Conservation (phyloP, 2,888 invertebrate species). For the Erebia epiphron region DNA sequence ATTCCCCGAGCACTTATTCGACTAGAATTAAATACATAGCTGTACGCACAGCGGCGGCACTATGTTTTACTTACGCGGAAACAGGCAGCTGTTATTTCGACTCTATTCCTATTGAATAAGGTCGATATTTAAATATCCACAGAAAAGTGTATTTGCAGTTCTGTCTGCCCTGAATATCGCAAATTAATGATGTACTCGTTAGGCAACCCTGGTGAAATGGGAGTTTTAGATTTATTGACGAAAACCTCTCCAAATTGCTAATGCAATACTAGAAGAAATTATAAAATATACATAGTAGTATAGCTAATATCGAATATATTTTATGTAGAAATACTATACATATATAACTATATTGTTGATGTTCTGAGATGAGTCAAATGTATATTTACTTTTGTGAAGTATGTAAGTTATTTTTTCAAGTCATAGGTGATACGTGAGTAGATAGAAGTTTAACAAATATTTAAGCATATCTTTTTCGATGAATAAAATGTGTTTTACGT, state of each 20-base stretch:
- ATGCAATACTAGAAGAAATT: neutral
- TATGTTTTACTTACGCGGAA: too few species aligned
- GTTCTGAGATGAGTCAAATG: constrained; percentile 36
- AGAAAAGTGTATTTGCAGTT: neutral
- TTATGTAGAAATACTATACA: constrained; percentile 24
- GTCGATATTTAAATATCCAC: too few species aligned
- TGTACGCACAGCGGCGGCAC: too few species aligned
- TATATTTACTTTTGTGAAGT: constrained; percentile 42
- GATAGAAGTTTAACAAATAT: constrained; percentile 36
- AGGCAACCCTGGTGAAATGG: neutral
- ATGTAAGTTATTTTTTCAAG: constrained; percentile 43
- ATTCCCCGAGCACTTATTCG: too few species aligned
- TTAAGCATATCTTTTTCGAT: constrained; percentile 25
- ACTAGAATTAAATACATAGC: too few species aligned
- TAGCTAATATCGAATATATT: constrained; percentile 32
- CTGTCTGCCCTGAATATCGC: too few species aligned
- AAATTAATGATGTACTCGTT: neutral
- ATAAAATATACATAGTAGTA: constrained; percentile 11
- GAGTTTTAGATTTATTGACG: neutral
- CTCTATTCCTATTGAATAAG: too few species aligned
- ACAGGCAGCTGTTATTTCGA: too few species aligned
- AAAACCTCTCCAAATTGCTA: neutral
- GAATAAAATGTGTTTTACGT: constrained; percentile 3
- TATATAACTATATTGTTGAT: constrained; percentile 39
- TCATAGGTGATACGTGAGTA: constrained; percentile 35